Evolutionary conservation across 2,888 invertebrate genomes (phyloP), one percentile per base, ranked within the genome.

Genomic region (Drosophila tripunctata): DNA sequence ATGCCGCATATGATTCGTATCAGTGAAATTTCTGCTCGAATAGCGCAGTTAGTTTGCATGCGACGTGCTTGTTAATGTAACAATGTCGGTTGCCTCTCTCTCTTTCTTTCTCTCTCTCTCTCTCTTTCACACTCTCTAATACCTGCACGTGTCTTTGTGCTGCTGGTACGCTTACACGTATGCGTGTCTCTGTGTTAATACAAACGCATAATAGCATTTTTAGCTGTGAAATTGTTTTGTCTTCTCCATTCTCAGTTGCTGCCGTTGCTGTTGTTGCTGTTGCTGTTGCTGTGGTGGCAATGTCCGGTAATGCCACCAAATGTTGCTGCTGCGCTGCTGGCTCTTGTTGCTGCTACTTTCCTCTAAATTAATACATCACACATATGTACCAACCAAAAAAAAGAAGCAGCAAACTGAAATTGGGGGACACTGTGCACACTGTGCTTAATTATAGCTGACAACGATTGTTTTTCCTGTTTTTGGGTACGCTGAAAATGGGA

Each of bases 11-110:
- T 88, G 81, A 82, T 82, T 82, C 88, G 88, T 82, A 88, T 88
- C 81, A 83, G 74, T 75, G 87, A 83, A 79, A 83, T 88, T 88
- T 82, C 77, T 82, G 84, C 80, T 88, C 87, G 69, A 88, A 80
- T 83, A 87, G 84, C 52, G 68, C 77, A 63, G 81, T 81, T 83
- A 87, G 77, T 86, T 81, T 81, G 81, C 88, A 79, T 82, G 79
- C 81, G 88, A 82, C 81, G 81, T 82, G 88, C 84, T 80, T 79
- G 88, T 80, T 88, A 88, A 86, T 83, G 64, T 22, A 56, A 30
- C 48, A 58, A 55, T 60, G 45, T 62, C 36, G 47, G 47, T 54
- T 55, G 19, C 61, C 60, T 45, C 17, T 56, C 24, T 52, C 43
- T 47, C 35, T 52, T 27, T 12, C 38, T 17, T 1, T 19, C 31